These are phyloP conservation scores for Doryteuthis pealeii DNA, from an alignment of 1,140 invertebrate species.

Conservation along the genomic window DNA sequence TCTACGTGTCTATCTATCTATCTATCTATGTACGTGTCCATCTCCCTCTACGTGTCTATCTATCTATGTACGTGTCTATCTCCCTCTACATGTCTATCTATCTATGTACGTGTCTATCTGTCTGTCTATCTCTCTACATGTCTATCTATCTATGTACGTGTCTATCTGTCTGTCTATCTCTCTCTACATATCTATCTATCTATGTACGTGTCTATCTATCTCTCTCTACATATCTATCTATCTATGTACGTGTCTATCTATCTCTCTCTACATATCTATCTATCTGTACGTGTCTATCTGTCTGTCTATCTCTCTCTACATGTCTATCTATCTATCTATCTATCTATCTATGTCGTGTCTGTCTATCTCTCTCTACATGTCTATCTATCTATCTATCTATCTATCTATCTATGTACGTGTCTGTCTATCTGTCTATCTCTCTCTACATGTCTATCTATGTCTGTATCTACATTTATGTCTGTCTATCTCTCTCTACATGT, in stretches of 20 bases:
- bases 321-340: neutral
- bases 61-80: neutral
- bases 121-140: neutral
- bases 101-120: neutral
- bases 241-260: neutral
- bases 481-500: too few species aligned
- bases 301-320: neutral
- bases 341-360: neutral
- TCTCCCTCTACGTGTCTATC: neutral
- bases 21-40: neutral
- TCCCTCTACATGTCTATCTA: neutral
- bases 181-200: neutral
- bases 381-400: neutral
- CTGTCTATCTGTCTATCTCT: neutral
- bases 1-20: neutral
- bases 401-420: neutral
- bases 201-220: neutral
- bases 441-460: neutral
- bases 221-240: neutral
- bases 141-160: neutral
- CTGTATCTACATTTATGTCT: neutral
- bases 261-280: neutral
- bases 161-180: neutral
- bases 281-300: neutral
- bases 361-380: neutral